Evolutionary conservation across 2,113 vertebrate species (phyloP), one percentile per base, ranked within the genome.

Genomic region (Falcunculus frontatus): DNA sequence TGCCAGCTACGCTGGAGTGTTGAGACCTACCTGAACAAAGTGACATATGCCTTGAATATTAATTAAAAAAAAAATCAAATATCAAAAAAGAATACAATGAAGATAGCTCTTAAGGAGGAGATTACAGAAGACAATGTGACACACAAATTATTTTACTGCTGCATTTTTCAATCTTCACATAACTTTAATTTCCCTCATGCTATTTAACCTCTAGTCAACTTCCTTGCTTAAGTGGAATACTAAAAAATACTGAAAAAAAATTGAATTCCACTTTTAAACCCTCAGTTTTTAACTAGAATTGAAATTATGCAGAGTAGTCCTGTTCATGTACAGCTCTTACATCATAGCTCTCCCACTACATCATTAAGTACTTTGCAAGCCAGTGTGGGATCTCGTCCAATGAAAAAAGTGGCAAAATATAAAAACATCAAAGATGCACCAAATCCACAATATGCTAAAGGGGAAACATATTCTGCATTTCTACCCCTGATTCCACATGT

Each of bases 21-120:
- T 55, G 59, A 65, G 33, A 85, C 20, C 30, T 35, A 69, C 44
- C 29, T 55, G 27, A 88, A 64, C 20, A 21, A 53, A 89, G 20
- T 0, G 0, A 70, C 13, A 53, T 8, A n/a, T 3, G 3, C 15
- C 26, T 44, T 59, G 7, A 89, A 75, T 4, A 75, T 13, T 4
- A 85, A 63, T 39, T 39, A 13, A 20, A 44, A 64, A 46, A 44
- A 11, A 23, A 46, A 11, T 7, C n/a, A 60, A 75, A 8, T n/a
- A 39, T 5, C 2, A 70, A 16, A 50, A 50, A 47, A 82, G 1
- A 59, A 56, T 10, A 87, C 32, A 64, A 44, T 49, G 32, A n/a
- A 74, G 74, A 9, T 33, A 73, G 33, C 18, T 78, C 47, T 70
- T 27, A 59, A 59, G 56, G 37, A 16, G 15, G 14, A 56, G 73